Base-by-base conservation (phyloP, 2,888 invertebrate genomes). In the Sarcophaga rosellei region DNA sequence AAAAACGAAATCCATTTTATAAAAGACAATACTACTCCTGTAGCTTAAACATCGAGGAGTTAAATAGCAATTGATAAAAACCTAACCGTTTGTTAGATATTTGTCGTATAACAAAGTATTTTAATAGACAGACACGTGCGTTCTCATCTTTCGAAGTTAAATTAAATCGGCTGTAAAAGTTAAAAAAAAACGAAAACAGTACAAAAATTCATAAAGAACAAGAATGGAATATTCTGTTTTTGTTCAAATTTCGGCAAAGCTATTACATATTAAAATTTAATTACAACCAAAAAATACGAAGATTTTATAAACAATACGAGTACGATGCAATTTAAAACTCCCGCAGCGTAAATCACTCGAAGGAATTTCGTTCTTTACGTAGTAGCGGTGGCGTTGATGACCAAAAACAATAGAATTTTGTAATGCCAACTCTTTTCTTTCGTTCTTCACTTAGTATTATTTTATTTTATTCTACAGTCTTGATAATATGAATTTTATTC, bases 271-370 rank as follows among this genome's bases (percentile, higher is more conserved):
- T 74, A 69, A 63, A 83, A 81, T 86, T 86, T 77, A 83, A 83
- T 83, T 81, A 81, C 65, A 81, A 81, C 80, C 80, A 65, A 82
- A 80, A 80, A 44, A 63, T 77, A 35, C 35, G 8, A 75, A 81
- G 65, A 78, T 74, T 77, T 77, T 53, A 53, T 10, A 53, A 15
- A 53, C 17, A 70, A 61, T 62, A 70, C 68, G 68, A 81, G 70
- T 81, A 70, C 63, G 65, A 78, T 53, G 82, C 75, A 79, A 79
- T 81, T 61, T 59, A 61, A 74, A 86, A 86, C 84, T 86, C 84
- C 84, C 78, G 86, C 86, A 84, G 86, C 75, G 86, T 84, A 81
- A 86, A 86, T 86, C 84, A 86, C 86, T 86, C 84, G 78, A 86
- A 84, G 74, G 78, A 81, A 86, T 84, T 86, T 86, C 70, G 61